phyloP scores from a whole-genome alignment of 2,888 invertebrate genomes.

The Galeruca laticollis region DNA sequence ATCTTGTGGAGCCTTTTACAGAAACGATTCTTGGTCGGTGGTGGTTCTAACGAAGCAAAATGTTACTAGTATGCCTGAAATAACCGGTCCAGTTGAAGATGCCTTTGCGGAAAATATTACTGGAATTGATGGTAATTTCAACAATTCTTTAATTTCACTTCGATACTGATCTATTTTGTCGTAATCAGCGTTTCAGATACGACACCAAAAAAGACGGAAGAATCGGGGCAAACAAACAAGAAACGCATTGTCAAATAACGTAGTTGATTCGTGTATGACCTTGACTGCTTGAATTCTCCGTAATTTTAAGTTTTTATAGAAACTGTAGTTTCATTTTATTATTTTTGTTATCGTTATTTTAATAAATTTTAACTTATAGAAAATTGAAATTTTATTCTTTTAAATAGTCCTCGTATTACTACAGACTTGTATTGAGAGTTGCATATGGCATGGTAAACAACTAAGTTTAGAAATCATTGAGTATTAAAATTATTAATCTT shows the following conservation, averaged over 20 bases:
- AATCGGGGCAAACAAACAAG: not conserved
- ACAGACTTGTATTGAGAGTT: too few species aligned
- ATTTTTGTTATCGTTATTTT: not conserved
- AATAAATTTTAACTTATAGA: too few species aligned
- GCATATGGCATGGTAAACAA: too few species aligned
- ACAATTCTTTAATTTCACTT: not conserved
- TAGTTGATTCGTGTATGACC: not conserved
- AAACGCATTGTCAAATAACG: not conserved
- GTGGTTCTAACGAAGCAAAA: slow-evolving; percentile 37
- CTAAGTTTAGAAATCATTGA: too few species aligned
- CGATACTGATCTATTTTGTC: not conserved
- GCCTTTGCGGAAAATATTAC: slow-evolving; percentile 34
- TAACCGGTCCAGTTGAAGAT: slow-evolving; percentile 48
- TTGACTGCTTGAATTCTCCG: not conserved
- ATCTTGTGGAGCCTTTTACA: slow-evolving; percentile 41
- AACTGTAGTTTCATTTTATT: not conserved
- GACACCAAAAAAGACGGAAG: not conserved
- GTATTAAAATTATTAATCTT: too few species aligned
- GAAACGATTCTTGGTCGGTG: slow-evolving; percentile 34
- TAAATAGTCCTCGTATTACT: too few species aligned
- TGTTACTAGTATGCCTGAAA: slow-evolving; percentile 51
- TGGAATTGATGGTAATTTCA: slow-evolving; percentile 43
- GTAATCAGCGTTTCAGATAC: not conserved
- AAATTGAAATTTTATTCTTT: too few species aligned
- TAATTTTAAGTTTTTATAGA: not conserved